Evolutionary conservation across 2,888 invertebrate species (phyloP).

Genomic region (Drosophila colorata): DNA sequence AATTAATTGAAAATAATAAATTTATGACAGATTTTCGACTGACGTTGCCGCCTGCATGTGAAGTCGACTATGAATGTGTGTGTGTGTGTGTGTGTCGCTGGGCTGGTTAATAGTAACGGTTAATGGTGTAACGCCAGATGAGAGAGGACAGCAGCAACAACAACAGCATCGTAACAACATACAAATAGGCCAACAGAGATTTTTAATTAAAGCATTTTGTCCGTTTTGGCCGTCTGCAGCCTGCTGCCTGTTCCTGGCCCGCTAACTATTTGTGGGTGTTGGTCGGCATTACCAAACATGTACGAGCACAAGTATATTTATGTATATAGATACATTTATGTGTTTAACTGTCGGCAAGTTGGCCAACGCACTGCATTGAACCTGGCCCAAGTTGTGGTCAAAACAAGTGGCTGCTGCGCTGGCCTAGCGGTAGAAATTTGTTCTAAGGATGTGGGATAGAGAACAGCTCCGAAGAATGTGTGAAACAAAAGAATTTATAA

Average conservation of each 20-base stretch:
- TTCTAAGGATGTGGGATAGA: not conserved
- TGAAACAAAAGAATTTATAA: not conserved
- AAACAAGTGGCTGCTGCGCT: slow-evolving; percentile 37
- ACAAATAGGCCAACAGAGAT: slow-evolving; percentile 75
- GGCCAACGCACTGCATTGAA: slow-evolving; percentile 51
- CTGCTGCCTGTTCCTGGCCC: slow-evolving; percentile 33
- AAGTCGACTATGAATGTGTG: slow-evolving; percentile 11
- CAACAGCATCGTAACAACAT: slow-evolving; percentile 33
- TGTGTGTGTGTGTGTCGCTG: slow-evolving; percentile 22
- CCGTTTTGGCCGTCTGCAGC: slow-evolving; percentile 35
- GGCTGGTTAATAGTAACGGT: slow-evolving; percentile 72
- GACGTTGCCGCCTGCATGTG: slow-evolving; percentile 53
- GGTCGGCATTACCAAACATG: slow-evolving; percentile 45
- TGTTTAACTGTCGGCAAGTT: slow-evolving; percentile 33
- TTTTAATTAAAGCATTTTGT: slow-evolving; percentile 80
- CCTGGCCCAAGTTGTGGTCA: slow-evolving; percentile 33
- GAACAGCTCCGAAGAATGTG: not conserved
- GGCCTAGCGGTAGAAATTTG: slow-evolving; percentile 11
- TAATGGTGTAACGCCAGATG: slow-evolving; percentile 70
- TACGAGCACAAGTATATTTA: slow-evolving; percentile 22
- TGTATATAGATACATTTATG: not conserved
- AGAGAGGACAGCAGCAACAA: slow-evolving; percentile 9
- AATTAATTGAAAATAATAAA: slow-evolving; percentile 80
- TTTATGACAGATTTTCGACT: slow-evolving; percentile 76
- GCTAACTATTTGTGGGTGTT: slow-evolving; percentile 58